Percentiles rank a stretch among this genome's conserved stretches.
Evolutionary conservation across 2,113 vertebrate species (phyloP).

Genomic region (Dascyllus trimaculatus): DNA sequence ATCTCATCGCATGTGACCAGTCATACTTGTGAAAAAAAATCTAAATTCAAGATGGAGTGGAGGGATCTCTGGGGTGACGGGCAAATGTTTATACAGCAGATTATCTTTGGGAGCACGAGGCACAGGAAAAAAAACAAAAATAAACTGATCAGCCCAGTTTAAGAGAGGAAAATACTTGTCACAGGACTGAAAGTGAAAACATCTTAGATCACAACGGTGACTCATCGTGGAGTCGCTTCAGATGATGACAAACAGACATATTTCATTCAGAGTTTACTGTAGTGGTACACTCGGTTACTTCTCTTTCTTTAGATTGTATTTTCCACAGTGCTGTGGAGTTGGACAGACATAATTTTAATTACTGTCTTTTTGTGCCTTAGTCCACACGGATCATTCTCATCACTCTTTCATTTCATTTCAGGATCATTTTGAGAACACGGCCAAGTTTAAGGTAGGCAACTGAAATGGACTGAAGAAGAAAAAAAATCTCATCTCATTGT

Average conservation of each 20-base stretch:
- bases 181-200: constrained; percentile 34
- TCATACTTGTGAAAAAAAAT: constrained; percentile 10
- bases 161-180: constrained; percentile 45
- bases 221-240: constrained; percentile 47
- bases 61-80: background rate
- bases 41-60: background rate
- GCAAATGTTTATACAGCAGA: background rate
- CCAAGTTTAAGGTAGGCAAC: constrained; percentile 80
- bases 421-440: constrained; percentile 69
- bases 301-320: no score
- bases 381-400: constrained; percentile 9
- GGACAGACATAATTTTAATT: background rate
- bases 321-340: background rate
- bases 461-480: background rate
- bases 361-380: background rate
- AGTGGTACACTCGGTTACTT: no score
- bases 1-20: constrained; percentile 32
- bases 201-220: constrained; percentile 42
- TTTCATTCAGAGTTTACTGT: background rate
- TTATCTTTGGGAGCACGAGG: constrained; percentile 12
- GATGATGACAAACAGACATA: constrained; percentile 25
- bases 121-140: background rate
- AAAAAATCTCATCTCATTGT: background rate
- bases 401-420: constrained; percentile 61
- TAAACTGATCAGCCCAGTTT: background rate